Evolutionary conservation across 1,140 invertebrate genomes (phyloP).

Genomic region (Atopsyche davidsoni): DNA sequence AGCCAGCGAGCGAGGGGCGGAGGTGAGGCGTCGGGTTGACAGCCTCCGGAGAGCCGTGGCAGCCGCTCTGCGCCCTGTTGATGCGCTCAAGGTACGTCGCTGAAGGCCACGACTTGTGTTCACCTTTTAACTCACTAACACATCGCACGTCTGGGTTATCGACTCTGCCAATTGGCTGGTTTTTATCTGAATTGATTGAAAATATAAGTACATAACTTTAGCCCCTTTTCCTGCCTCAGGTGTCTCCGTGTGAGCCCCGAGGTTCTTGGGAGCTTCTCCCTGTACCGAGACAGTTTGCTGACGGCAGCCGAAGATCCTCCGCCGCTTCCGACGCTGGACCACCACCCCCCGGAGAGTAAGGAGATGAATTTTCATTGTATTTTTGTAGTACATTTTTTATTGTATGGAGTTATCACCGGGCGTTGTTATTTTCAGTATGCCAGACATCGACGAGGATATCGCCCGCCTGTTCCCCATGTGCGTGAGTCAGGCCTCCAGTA

Average conservation of each 20-base stretch:
- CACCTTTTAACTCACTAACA: too few species aligned
- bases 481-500: constrained; percentile 23
- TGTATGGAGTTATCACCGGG: too few species aligned
- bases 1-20: constrained; percentile 10
- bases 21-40: constrained; percentile 22
- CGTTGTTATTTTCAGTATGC: constrained; percentile 37
- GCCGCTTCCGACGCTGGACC: constrained; percentile 51
- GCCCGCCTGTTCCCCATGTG: constrained; percentile 31
- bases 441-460: constrained; percentile 50
- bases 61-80: constrained; percentile 12
- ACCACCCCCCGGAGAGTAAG: constrained; percentile 25
- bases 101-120: too few species aligned
- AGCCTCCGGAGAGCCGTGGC: constrained; percentile 23
- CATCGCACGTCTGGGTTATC: too few species aligned
- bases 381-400: neutral
- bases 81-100: constrained; percentile 23
- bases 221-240: constrained; percentile 1
- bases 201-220: too few species aligned
- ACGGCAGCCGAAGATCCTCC: constrained; percentile 60
- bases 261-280: constrained; percentile 46
- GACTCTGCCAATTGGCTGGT: too few species aligned
- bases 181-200: too few species aligned
- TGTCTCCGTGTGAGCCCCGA: constrained; percentile 22
- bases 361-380: constrained; percentile 1
- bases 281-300: constrained; percentile 69